These are phyloP conservation scores for Drosophila cardini DNA, from an alignment of 1,140 invertebrate genomes.

Conservation along the genomic window DNA sequence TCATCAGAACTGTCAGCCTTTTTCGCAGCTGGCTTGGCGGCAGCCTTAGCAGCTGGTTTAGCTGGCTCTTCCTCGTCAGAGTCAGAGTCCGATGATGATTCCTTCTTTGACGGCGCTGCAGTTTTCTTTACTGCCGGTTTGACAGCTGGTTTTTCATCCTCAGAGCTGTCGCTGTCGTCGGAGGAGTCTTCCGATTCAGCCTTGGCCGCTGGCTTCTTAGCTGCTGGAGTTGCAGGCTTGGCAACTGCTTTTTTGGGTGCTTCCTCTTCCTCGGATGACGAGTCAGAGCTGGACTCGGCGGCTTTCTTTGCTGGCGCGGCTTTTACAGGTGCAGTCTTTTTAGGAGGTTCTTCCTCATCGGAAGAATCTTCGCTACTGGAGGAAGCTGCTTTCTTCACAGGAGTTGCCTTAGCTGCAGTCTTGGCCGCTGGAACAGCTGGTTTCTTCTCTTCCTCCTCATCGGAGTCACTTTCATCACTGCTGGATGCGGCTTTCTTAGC, in stretches of 20 bases:
- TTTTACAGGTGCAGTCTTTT: conserved; percentile 51
- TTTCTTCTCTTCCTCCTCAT: conserved; percentile 52
- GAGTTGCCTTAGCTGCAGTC: conserved; percentile 8
- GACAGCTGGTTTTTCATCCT: conserved; percentile 55
- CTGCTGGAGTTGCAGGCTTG: conserved; percentile 6
- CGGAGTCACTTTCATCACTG: conserved; percentile 66
- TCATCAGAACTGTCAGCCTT: conserved; percentile 85
- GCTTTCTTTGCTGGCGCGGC: conserved; percentile 51
- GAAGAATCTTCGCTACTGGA: conserved; percentile 69
- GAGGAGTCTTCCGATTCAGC: conserved; percentile 58
- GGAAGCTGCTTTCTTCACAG: conserved; percentile 41
- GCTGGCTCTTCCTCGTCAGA: conserved; percentile 40
- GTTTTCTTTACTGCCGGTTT: conserved; percentile 60
- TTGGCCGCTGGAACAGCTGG: conserved; percentile 35
- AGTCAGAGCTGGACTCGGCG: conserved; percentile 52
- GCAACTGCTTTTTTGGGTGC: conserved; percentile 42
- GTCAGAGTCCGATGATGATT: conserved; percentile 59
- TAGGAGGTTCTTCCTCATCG: conserved; percentile 48
- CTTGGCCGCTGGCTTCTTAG: conserved; percentile 44
- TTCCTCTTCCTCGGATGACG: conserved; percentile 63
- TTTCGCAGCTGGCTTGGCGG: conserved; percentile 75
- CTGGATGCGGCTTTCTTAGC: conserved; percentile 59
- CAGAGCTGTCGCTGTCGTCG: conserved; percentile 60
- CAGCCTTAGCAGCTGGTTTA: conserved; percentile 53
- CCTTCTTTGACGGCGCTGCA: conserved; percentile 45